Base-by-base conservation (phyloP, 2,113 vertebrate species). In the Channa maculata region DNA sequence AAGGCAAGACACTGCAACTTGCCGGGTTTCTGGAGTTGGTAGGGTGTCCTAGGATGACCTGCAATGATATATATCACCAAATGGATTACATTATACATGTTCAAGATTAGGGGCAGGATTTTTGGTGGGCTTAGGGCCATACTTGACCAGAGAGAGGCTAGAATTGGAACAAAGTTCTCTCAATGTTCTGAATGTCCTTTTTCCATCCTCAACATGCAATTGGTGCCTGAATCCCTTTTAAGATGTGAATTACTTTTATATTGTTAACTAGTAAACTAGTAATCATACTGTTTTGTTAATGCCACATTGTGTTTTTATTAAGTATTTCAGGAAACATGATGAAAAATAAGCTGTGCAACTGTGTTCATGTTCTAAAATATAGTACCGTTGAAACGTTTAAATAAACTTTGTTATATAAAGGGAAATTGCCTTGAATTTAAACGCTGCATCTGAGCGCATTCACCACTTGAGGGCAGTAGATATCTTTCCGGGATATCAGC, bases 401-500 rank as follows among this genome's bases (percentile, higher is more conserved):
- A 79, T 86, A 84, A 77, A 87, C 24, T 37, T 54, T 76, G 5
- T 33, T 67, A 34, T 5, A 0, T 65, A 5, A 53, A 1, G 7
- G 2, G 36, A 54, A 38, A 0, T 1, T 0, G 15, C 24, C 8
- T 8, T 61, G 69, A 3, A 14, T 68, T 62, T 43, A 0, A 51
- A 43, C 12, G 1, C 13, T 83, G 73, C 43, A 44, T 6, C 0
- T 54, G 2, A 14, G 8, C 43, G 13, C 8, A 2, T 5, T 38
- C 0, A 8, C 90, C 91, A 71, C 83, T 75, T 36, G 91, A 50
- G 67, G 90, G 89, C 80, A 85, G 75, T 66, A 80, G 9, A 62
- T 50, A 24, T 36, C 73, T 44, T 1, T 0, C 2, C 4, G 57
- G 11, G 9, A 2, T 10, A 3, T 14, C 8, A 9, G 4, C 12